Evolutionary conservation across 2,797 vertebrate species (phyloP), one percentile per base, ranked within the genome.

Genomic region (Muscicapa comitata): DNA sequence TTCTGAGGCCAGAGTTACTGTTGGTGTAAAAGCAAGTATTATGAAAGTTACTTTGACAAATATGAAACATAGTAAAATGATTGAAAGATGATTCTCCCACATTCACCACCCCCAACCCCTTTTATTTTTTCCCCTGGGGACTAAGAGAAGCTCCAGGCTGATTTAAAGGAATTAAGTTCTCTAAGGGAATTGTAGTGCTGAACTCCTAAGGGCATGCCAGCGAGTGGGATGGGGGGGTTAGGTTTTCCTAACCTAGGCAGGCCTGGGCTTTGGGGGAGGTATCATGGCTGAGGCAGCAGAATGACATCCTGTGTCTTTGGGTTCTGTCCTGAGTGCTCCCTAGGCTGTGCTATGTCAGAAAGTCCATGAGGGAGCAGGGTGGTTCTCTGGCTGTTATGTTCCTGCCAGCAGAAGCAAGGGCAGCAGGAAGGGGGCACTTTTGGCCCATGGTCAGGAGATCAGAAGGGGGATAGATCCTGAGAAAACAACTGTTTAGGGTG

Each of bases 171-270:
- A 45, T 67, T 33, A 47, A 74, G 19, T 84, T 88, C 38, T 62
- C 6, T 13, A 33, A 62, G 51, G 31, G 31, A 70, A 38, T n/a
- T 61, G 24, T 55, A 33, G 2, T 57, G 59, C 35, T 63, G 28
- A 51, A 45, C n/a, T 23, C 18, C 10, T 7, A 19, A 77, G 35
- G 59, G 15, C 28, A 18, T 17, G 7, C 15, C 54, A 61, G 17
- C 0, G 1, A 63, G 23, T 11, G 40, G 37, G 26, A 19, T 15
- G 11, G 19, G 15, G 10, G n/a, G 2, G 10, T 15, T n/a, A 26
- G 42, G 29, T 65, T 91, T 88, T 57, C 31, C 45, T 65, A 28
- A 50, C 26, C 26, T 50, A 50, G 45, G 45, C 48, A 62, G 20
- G 53, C 40, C 15, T 73, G 71, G 40, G 15, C 40, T 58, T 37